Conservation (phyloP, 2,797 vertebrate species). For the Vespertilio murinus region DNA sequence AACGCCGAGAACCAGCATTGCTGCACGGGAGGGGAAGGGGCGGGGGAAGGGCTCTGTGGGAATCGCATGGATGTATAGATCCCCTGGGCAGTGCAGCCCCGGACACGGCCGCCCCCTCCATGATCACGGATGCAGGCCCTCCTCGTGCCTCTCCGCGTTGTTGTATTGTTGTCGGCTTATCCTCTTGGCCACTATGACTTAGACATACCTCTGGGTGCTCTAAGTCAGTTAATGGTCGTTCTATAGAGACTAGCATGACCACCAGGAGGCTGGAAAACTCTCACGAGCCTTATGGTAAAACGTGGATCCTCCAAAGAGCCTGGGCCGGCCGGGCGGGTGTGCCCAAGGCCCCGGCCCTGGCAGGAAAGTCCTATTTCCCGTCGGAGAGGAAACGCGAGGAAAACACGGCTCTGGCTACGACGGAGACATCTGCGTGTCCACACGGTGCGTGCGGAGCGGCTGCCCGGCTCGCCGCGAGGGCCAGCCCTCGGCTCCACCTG, state of each 20-base stretch:
- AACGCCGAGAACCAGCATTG: not conserved
- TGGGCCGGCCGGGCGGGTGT: not conserved
- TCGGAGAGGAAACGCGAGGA: not conserved
- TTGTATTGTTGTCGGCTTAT: not conserved
- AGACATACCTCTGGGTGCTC: not conserved
- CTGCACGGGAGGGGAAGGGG: fast-evolving
- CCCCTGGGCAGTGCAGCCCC: fast-evolving
- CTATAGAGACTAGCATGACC: not conserved
- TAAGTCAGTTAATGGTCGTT: not conserved
- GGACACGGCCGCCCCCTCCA: not conserved
- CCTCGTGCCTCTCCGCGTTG: not conserved
- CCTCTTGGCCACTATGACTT: not conserved
- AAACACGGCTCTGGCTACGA: not conserved
- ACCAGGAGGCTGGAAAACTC: not conserved
- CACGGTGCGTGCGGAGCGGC: not conserved
- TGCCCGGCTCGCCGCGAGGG: fast-evolving
- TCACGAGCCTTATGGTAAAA: not conserved
- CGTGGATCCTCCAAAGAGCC: not conserved
- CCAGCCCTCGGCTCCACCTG: not conserved
- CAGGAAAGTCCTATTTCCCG: not conserved
- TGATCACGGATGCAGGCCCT: fast-evolving
- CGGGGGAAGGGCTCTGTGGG: fast-evolving
- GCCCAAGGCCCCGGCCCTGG: not conserved
- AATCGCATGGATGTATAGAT: fast-evolving
- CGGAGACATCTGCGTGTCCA: not conserved